Conservation (phyloP, 2,888 invertebrate genomes). For the Blastobasis adustella region DNA sequence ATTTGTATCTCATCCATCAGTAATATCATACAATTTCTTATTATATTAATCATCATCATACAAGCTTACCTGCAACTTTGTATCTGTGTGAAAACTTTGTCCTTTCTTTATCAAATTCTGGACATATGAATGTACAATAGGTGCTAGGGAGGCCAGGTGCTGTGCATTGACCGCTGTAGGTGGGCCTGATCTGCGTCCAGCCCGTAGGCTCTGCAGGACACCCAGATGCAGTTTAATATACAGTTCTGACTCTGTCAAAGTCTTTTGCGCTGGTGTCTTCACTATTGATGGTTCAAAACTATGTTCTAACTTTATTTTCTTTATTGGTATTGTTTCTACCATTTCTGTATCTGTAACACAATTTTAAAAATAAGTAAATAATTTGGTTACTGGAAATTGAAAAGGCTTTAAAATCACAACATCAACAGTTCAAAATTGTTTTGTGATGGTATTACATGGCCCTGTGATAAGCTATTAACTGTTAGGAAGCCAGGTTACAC, state of each 20-base stretch:
- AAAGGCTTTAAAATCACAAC: too few relatives aligned
- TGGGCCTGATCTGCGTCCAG: slow-evolving; percentile 63
- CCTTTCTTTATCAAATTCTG: slow-evolving; percentile 45
- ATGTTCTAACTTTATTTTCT: slow-evolving; percentile 59
- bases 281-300: slow-evolving; percentile 37
- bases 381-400: too few relatives aligned
- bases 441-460: too few relatives aligned
- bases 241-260: slow-evolving; percentile 47
- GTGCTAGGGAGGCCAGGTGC: slow-evolving; percentile 70
- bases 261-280: slow-evolving; percentile 25
- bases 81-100: slow-evolving; percentile 47
- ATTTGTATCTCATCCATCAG: too few relatives aligned
- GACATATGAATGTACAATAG: slow-evolving; percentile 58
- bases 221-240: slow-evolving; percentile 82
- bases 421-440: too few relatives aligned
- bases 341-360: slow-evolving; percentile 55
- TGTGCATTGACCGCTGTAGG: slow-evolving; percentile 79
- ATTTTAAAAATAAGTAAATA: too few relatives aligned
- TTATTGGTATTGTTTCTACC: slow-evolving; percentile 45
- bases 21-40: too few relatives aligned
- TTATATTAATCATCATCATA: too few relatives aligned
- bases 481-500: too few relatives aligned
- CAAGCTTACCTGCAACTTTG: slow-evolving; percentile 46
- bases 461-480: too few relatives aligned
- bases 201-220: slow-evolving; percentile 78